Base-by-base conservation (phyloP, 2,888 invertebrate genomes). In the Calliopum simillimum region DNA sequence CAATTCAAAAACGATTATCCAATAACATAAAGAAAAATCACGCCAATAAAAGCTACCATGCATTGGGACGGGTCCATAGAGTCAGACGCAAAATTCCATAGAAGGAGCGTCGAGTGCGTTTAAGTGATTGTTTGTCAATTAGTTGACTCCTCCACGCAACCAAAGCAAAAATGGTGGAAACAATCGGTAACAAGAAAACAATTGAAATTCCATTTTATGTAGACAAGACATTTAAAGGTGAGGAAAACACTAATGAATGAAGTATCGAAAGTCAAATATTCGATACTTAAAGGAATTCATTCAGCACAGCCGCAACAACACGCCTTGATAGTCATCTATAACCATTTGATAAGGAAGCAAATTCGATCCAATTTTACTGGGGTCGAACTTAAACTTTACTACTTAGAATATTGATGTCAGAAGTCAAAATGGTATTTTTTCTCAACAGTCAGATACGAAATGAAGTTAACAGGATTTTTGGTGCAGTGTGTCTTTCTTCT, bases 81-180 rank as follows among this genome's bases (percentile, higher is more conserved):
- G 33, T 8, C 33, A 33, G 8, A 33, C 33, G 43, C 56, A 41
- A 21, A 6, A 19, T 44, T 16, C 44, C 44, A 16, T 16, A 56
- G 19, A 46, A 56, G 55, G 65, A 14, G 19, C 55, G 14, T 41
- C 53, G 25, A 55, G 44, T 66, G 66, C 74, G 74, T 76, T 76
- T 71, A 73, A 71, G 75, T 76, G 75, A 76, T 76, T 76, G 76
- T 76, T 76, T 76, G 76, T 76, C 76, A 76, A 76, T 76, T 76
- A 76, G 76, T 73, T 70, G 71, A 74, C 73, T 73, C 74, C 74
- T 71, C 73, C 74, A 58, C 75, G 61, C 68, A 49, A 19, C 65
- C 25, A 59, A 63, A 67, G 72, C 71, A 71, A 68, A 62, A 69
- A 70, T 73, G 72, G 65, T 71, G 72, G 68, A 63, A 41, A 58